These are phyloP conservation scores for Threskiornis aethiopicus DNA, from an alignment of 2,797 vertebrate genomes.

Conservation along the genomic window DNA sequence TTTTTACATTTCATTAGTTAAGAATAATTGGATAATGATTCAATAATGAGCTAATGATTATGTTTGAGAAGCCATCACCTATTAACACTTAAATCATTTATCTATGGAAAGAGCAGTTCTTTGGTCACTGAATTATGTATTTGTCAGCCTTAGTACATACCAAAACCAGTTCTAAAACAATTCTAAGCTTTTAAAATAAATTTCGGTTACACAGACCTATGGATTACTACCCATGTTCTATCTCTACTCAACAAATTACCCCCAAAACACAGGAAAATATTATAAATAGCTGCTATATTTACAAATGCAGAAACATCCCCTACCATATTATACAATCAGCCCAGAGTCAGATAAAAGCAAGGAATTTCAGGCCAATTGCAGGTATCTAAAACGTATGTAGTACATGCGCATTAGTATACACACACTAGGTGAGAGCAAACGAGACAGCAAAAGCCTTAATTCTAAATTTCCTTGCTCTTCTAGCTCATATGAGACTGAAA, in stretches of 20 bases:
- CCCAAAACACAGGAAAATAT: neutral
- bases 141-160: neutral
- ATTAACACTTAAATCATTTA: neutral
- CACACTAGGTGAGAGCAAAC: neutral
- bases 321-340: neutral
- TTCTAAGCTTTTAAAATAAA: neutral
- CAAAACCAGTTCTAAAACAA: neutral
- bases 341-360: neutral
- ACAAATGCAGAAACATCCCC: neutral
- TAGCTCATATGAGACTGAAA: neutral
- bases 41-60: neutral
- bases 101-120: neutral
- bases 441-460: neutral
- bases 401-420: neutral
- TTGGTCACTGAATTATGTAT: neutral
- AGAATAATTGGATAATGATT: neutral
- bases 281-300: neutral
- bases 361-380: neutral
- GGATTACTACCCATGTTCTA: neutral
- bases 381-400: neutral
- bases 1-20: neutral
- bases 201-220: neutral
- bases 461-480: conserved; percentile 1
- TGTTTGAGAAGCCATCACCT: neutral
- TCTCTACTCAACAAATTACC: neutral